Evolutionary conservation across 2,113 vertebrate species (phyloP).

Genomic region (Megaceryle torquata): DNA sequence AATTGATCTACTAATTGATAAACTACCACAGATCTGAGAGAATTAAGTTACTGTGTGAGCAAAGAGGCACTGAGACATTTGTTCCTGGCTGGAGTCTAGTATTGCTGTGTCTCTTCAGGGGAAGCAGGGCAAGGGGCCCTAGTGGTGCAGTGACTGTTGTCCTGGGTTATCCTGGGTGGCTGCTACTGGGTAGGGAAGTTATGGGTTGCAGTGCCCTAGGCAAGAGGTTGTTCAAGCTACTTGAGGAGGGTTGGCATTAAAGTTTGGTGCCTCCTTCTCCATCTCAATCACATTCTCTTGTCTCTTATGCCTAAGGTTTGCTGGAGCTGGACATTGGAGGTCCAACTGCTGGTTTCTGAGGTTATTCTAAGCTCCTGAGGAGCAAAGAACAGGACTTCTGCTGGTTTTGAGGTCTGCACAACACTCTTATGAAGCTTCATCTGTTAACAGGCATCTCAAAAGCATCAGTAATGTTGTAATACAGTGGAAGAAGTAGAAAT

Average conservation of each 20-base stretch:
- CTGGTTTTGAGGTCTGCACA: background rate
- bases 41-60: background rate
- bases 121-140: accelerated
- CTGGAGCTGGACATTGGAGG: background rate
- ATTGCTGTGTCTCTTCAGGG: background rate
- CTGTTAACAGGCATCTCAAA: background rate
- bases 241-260: too few relatives aligned
- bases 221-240: background rate
- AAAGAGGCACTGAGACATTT: background rate
- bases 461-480: background rate
- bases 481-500: background rate
- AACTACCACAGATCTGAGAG: background rate
- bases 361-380: background rate
- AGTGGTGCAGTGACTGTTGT: accelerated
- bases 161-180: background rate
- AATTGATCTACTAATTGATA: background rate
- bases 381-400: background rate
- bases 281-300: background rate
- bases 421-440: background rate
- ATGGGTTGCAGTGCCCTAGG: background rate
- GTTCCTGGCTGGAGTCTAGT: background rate
- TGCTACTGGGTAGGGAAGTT: background rate
- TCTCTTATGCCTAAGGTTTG: background rate
- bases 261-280: background rate
- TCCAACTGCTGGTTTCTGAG: background rate